phyloP scores from a whole-genome alignment of 2,113 vertebrate species.

The Cyphomyrus plagiostoma region DNA sequence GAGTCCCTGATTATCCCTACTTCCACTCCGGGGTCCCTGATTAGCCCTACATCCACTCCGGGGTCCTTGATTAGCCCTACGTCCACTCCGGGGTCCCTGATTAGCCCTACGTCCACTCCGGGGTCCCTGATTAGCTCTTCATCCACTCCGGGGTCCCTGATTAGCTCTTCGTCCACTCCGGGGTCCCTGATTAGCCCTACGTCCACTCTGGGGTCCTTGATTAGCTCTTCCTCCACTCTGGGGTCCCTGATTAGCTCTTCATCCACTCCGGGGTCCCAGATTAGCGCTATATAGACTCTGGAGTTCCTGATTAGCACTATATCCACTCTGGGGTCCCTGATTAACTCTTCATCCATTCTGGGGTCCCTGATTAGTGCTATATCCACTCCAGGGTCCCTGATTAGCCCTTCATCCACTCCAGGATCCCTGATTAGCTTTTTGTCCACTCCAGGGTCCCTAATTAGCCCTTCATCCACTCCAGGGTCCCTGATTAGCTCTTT shows the following conservation, averaged over 20 bases:
- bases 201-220: not conserved
- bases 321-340: not conserved
- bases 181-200: not conserved
- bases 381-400: no score
- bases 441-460: not conserved
- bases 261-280: no score
- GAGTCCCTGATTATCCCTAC: not conserved
- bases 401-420: no score
- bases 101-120: not conserved
- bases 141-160: not conserved
- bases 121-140: not conserved
- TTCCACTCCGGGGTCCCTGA: not conserved
- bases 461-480: not conserved
- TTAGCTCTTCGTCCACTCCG: not conserved
- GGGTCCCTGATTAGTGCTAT: not conserved
- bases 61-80: not conserved
- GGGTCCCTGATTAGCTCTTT: not conserved
- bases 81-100: not conserved
- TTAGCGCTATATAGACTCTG: no score
- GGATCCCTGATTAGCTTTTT: not conserved
- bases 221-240: not conserved
- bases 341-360: not conserved
- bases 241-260: no score
- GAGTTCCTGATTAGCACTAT: not conserved
- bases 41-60: not conserved